phyloP scores from a whole-genome alignment of 2,797 vertebrate genomes.

The Cebuella pygmaea region DNA sequence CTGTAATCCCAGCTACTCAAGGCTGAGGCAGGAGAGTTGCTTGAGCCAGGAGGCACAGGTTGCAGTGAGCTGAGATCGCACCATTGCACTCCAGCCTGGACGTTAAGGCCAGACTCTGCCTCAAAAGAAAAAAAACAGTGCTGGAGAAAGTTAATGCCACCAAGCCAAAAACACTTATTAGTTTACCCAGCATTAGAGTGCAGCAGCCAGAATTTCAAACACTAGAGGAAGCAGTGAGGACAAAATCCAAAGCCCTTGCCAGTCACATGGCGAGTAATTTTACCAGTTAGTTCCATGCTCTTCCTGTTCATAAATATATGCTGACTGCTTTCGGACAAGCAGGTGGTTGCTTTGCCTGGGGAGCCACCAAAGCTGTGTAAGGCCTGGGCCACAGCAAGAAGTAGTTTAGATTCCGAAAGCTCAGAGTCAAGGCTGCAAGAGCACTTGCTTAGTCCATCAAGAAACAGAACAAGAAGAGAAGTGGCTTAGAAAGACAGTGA shows the following conservation, averaged over 20 bases:
- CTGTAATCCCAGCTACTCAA: too few relatives aligned
- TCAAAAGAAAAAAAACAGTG: too few relatives aligned
- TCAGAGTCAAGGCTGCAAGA: not conserved
- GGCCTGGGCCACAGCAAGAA: not conserved
- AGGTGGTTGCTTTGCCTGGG: not conserved
- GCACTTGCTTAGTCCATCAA: not conserved
- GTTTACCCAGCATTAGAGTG: not conserved
- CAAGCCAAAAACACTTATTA: not conserved
- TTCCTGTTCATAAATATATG: not conserved
- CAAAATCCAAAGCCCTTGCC: not conserved
- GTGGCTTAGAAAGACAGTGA: not conserved
- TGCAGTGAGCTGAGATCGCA: too few relatives aligned
- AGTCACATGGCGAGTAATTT: not conserved
- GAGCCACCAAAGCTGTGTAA: not conserved
- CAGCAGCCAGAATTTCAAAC: not conserved
- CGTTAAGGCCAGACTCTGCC: too few relatives aligned
- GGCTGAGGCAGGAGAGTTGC: too few relatives aligned
- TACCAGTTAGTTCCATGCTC: not conserved
- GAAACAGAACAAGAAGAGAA: not conserved
- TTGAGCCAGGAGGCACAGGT: too few relatives aligned
- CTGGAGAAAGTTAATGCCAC: not conserved
- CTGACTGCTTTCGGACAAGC: not conserved
- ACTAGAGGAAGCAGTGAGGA: not conserved
- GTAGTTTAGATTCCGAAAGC: not conserved
- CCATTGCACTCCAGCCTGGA: too few relatives aligned